phyloP scores from a whole-genome alignment of 2,113 vertebrate genomes.

The Gopherus flavomarginatus region DNA sequence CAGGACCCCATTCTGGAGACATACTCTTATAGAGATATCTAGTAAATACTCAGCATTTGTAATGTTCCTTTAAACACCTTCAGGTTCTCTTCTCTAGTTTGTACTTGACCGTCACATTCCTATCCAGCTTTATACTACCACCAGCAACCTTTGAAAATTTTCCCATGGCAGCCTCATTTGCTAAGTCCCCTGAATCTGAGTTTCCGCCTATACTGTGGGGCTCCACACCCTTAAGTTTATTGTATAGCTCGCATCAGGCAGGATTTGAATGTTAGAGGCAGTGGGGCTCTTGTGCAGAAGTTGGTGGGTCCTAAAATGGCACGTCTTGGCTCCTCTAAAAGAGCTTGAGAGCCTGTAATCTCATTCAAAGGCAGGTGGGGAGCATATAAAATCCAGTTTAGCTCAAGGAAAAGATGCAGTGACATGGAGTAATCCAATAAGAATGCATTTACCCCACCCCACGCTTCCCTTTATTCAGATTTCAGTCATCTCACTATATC shows the following conservation, averaged over 20 bases:
- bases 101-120: not conserved
- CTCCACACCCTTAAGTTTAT: not conserved
- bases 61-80: not conserved
- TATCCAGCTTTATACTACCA: rapidly evolving
- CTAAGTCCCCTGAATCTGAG: not conserved
- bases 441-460: not conserved
- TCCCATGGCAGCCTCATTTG: not conserved
- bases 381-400: not conserved
- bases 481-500: not conserved
- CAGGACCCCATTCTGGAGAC: not conserved
- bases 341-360: not conserved
- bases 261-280: not conserved
- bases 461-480: slow-evolving; percentile 2
- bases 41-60: not conserved
- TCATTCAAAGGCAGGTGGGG: not conserved
- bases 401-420: not conserved
- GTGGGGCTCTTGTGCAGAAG: not conserved
- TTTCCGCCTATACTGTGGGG: not conserved
- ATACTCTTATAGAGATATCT: not conserved
- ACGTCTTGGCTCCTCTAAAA: not conserved
- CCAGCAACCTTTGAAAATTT: not conserved
- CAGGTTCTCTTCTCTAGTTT: not conserved
- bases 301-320: not conserved
- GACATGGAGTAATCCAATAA: not conserved
- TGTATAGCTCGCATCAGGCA: not conserved